These are phyloP conservation scores for Mugil cephalus DNA, from an alignment of 2,113 vertebrate species.

Conservation along the genomic window DNA sequence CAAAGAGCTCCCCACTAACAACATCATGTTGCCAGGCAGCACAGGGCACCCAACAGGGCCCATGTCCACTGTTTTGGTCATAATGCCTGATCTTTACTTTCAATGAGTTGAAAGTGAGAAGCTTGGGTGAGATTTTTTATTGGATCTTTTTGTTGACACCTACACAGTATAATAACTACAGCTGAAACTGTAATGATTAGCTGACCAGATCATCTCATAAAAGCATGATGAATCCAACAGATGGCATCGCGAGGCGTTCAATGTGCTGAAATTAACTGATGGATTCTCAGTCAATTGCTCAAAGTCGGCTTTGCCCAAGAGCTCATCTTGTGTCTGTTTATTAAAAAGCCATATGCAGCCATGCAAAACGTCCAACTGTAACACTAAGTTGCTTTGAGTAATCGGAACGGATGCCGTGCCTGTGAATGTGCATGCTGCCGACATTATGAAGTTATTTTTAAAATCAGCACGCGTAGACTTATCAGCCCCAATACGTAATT, in stretches of 20 bases:
- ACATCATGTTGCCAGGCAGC: too few species aligned
- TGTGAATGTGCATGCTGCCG: too few species aligned
- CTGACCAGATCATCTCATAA: background rate
- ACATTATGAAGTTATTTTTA: too few species aligned
- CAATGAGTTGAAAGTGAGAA: too few species aligned
- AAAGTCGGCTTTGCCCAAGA: too few species aligned
- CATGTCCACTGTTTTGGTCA: too few species aligned
- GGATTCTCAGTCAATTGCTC: background rate
- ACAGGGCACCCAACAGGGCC: too few species aligned
- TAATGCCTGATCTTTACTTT: too few species aligned
- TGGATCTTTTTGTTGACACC: background rate
- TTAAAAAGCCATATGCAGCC: background rate
- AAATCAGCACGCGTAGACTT: background rate
- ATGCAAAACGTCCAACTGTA: background rate
- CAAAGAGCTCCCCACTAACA: too few species aligned
- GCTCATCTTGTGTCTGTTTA: slow-evolving; percentile 1
- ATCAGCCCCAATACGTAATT: background rate
- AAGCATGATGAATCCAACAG: background rate
- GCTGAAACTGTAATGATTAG: background rate
- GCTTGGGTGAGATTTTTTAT: too few species aligned
- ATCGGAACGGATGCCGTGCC: too few species aligned
- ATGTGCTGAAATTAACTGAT: background rate
- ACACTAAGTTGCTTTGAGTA: background rate
- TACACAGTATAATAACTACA: too few species aligned
- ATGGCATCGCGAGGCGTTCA: background rate